Percentiles rank a stretch among this genome's conserved stretches.
These are phyloP conservation scores for Cyanoramphus novaezelandiae DNA, from an alignment of 2,113 vertebrate species.

Conservation along the genomic window DNA sequence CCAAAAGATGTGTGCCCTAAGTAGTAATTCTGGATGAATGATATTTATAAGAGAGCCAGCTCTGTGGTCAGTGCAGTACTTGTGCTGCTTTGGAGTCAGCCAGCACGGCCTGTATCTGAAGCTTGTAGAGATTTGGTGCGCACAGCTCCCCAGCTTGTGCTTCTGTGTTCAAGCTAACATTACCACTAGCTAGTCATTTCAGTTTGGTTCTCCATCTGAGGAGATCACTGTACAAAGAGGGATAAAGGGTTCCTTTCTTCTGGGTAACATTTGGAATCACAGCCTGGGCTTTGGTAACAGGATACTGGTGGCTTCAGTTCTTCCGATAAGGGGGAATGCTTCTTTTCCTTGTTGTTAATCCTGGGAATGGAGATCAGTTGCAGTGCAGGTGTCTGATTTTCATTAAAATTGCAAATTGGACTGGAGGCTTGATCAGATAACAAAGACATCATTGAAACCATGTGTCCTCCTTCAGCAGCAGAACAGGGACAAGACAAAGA, in stretches of 20 bases:
- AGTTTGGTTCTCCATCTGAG: slow-evolving; percentile 74
- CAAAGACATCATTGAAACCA: slow-evolving; percentile 78
- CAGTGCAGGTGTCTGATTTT: slow-evolving; percentile 90
- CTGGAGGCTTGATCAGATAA: slow-evolving; percentile 86
- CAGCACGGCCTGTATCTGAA: not conserved
- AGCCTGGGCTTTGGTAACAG: slow-evolving; percentile 77
- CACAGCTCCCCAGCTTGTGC: slow-evolving; percentile 63
- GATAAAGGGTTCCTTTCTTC: slow-evolving; percentile 83
- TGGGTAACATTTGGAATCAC: slow-evolving; percentile 78
- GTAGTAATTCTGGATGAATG: not conserved
- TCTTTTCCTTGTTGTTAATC: slow-evolving; percentile 66
- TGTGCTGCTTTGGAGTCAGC: not conserved
- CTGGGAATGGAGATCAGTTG: slow-evolving; percentile 78
- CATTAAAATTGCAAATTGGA: slow-evolving; percentile 91
- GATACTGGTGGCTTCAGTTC: slow-evolving; percentile 69
- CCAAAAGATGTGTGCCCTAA: not conserved
- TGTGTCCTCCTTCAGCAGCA: slow-evolving; percentile 70
- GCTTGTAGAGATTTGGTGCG: not conserved
- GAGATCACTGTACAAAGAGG: slow-evolving; percentile 71
- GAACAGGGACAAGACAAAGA: slow-evolving; percentile 63
- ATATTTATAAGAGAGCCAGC: not conserved
- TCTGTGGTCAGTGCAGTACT: not conserved
- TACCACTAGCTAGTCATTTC: slow-evolving; percentile 66
- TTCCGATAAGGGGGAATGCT: slow-evolving; percentile 68
- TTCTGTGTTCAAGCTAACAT: slow-evolving; percentile 51